Percentiles rank a stretch among this genome's conserved stretches.
Conservation (phyloP, 2,113 vertebrate genomes). For the Tor tambroides region DNA sequence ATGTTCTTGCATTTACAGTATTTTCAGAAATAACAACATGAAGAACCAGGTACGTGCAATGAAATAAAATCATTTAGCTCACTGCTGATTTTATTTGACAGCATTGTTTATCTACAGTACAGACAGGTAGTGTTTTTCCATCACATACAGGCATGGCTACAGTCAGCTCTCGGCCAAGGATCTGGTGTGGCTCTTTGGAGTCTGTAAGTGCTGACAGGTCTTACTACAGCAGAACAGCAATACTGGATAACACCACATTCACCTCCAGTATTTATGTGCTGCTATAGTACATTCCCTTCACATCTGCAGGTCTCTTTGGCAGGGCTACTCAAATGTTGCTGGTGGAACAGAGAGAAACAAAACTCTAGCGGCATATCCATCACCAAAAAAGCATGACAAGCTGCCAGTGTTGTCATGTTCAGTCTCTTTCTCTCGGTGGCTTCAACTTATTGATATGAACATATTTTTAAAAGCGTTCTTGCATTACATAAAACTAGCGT, state of each 20-base stretch:
- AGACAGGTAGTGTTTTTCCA: constrained; percentile 2
- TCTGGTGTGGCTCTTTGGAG: constrained; percentile 10
- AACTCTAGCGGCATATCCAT: constrained; percentile 76
- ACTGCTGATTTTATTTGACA: not conserved
- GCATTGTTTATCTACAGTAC: constrained; percentile 4
- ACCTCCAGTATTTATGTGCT: constrained; percentile 86
- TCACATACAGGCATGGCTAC: not conserved
- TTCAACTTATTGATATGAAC: not conserved
- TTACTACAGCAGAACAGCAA: constrained; percentile 83
- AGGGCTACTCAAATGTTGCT: not conserved
- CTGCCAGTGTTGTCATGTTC: constrained; percentile 64
- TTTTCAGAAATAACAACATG: not conserved
- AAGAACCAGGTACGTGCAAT: not conserved
- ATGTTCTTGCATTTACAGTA: not conserved
- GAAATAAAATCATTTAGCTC: not conserved
- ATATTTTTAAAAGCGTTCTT: not conserved
- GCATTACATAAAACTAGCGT: not conserved
- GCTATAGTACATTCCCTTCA: constrained; percentile 73
- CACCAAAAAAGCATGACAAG: constrained; percentile 83
- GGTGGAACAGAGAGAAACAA: not conserved
- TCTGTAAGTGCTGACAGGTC: constrained; percentile 62
- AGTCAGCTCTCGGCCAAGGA: not conserved
- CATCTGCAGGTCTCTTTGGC: not conserved
- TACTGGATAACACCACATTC: constrained; percentile 76
- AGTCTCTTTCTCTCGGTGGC: not conserved